Evolutionary conservation across 1,140 invertebrate genomes (phyloP).

Genomic region (Leptinotarsa lineolata): DNA sequence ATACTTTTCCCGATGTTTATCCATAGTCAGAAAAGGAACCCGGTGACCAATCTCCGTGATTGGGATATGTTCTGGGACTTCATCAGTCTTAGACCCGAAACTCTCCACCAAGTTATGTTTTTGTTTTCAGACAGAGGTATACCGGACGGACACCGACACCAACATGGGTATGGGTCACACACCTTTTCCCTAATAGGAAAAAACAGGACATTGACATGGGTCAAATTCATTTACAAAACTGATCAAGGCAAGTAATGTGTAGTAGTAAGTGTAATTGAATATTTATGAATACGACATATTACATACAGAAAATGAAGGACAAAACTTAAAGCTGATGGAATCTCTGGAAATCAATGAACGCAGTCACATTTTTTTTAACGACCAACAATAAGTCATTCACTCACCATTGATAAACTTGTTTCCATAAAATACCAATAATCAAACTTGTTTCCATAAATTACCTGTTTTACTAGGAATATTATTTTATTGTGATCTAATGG

Average conservation of each 20-base stretch:
- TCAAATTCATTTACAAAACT: slow-evolving; percentile 91
- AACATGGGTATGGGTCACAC: slow-evolving; percentile 91
- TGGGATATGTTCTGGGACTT: slow-evolving; percentile 93
- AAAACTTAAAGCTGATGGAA: too few species aligned
- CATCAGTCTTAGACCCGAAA: slow-evolving; percentile 79
- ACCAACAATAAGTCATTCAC: too few species aligned
- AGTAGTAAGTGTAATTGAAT: too few species aligned
- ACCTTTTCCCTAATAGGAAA: slow-evolving; percentile 87
- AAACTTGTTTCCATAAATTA: too few species aligned
- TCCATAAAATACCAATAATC: too few species aligned
- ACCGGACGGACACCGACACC: slow-evolving; percentile 82
- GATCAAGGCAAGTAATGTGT: slow-evolving; percentile 69
- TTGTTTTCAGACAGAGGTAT: slow-evolving; percentile 86
- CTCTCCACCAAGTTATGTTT: slow-evolving; percentile 80
- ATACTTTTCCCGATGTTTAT: slow-evolving; percentile 83
- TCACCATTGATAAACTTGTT: too few species aligned
- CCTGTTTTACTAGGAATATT: too few species aligned
- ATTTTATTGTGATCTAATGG: too few species aligned
- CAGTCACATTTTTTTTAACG: too few species aligned
- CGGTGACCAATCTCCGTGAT: slow-evolving; percentile 84
- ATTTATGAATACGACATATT: too few species aligned
- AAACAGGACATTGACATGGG: slow-evolving; percentile 71
- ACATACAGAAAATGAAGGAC: too few species aligned
- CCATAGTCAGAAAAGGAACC: slow-evolving; percentile 88
- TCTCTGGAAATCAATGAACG: too few species aligned